Base-by-base conservation (phyloP, 2,113 vertebrate species). In the Oncorhynchus kisutch region DNA sequence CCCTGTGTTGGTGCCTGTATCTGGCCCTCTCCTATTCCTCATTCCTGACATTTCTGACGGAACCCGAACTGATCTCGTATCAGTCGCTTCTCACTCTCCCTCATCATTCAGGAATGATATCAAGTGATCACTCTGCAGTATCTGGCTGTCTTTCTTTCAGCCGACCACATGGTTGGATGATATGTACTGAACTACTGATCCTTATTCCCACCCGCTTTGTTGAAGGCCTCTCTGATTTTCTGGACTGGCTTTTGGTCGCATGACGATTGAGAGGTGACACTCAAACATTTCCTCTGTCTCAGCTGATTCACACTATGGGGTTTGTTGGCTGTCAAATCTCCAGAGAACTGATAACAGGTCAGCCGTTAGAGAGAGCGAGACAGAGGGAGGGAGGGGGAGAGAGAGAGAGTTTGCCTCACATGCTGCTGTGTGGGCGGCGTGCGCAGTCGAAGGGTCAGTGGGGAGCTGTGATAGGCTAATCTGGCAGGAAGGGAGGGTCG, bases 381-480 rank as follows among this genome's bases (percentile, higher is more conserved):
- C 22, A 1, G 18, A 34, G 62, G n/a, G 71, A 66, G 54, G 5
- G 5, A 7, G 31, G 6, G 65, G 78, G 73, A 25, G 82, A 73
- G 69, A 45, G 79, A 73, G 81, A 85, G 72, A 73, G 67, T 73
- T 87, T 90, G 80, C 84, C 80, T 88, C 82, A 78, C 54, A 39
- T 45, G 59, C 48, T 71, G 4, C 86, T 87, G 89, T 79, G 90
- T 92, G 89, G 92, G 90, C 82, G 89, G 88, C 3, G 73, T 82
- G 81, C 85, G 78, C 73, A 89, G 88, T 83, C 81, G 87, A 86
- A 84, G 83, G 90, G 88, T 90, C 89, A 92, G 79, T 86, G 82
- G 85, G 78, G 88, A 84, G 83, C 85, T 73, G 84, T 88, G 89
- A 91, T 91, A 90, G 91, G 90, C 90, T 91, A 91, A 90, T 90